These are phyloP conservation scores for Lordiphosa stackelbergi DNA, from an alignment of 1,140 invertebrate species.

Conservation along the genomic window DNA sequence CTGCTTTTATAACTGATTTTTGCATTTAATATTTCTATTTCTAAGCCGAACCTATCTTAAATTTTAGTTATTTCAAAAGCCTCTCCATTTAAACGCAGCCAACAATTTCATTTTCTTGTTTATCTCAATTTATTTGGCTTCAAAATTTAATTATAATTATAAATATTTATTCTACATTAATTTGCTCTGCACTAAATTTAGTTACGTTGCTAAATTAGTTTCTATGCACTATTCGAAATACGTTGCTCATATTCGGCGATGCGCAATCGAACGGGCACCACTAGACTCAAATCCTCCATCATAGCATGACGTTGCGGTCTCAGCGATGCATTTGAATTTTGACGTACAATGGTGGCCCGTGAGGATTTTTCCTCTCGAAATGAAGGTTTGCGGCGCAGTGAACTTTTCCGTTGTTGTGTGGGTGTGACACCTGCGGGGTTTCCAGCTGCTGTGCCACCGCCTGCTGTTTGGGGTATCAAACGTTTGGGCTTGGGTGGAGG, in stretches of 20 bases:
- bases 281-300: constrained; percentile 70
- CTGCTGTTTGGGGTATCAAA: constrained; percentile 20
- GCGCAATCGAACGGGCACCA: constrained; percentile 63
- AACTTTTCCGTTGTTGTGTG: constrained; percentile 56
- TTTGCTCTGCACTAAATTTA: constrained; percentile 29
- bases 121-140: constrained; percentile 26
- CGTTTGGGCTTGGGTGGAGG: constrained; percentile 63
- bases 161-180: constrained; percentile 1
- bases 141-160: constrained; percentile 21
- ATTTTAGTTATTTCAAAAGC: no score
- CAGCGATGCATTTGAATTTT: constrained; percentile 50
- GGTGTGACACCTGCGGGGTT: constrained; percentile 44
- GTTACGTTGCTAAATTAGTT: background rate
- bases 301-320: constrained; percentile 63
- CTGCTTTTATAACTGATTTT: no score
- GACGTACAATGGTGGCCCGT: constrained; percentile 50
- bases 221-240: constrained; percentile 60
- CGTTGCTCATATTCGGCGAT: constrained; percentile 70
- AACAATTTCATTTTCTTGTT: background rate
- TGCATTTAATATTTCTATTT: no score
- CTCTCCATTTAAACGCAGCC: no score
- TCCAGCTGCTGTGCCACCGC: background rate
- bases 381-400: constrained; percentile 61
- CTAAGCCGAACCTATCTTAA: no score
- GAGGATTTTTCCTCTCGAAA: constrained; percentile 56